Base-by-base conservation (phyloP, 2,797 vertebrate genomes). In the Gobio occitaniae region DNA sequence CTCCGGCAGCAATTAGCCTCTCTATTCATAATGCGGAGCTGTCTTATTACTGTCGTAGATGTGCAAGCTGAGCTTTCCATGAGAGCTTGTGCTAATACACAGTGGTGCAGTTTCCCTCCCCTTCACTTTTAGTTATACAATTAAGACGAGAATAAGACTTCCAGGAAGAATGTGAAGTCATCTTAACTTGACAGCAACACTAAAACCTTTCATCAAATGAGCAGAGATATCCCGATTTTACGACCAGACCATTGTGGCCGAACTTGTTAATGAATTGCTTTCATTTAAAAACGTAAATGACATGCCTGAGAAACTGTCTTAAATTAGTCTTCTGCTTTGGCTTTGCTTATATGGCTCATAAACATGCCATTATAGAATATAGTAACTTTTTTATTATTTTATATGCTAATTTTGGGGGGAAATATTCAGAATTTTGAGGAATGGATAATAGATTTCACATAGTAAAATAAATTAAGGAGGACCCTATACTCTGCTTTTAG, bases 1-100 rank as follows among this genome's bases (percentile, higher is more conserved):
- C 84, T 91, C 89, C 89, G 86, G 91, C 89, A 91, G 89, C 91
- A 93, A 92, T 94, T 94, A 93, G 89, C 88, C 80, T 89, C 84
- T 91, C 89, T 90, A 92, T 94, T 92, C 91, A 90, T 94, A 93
- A 78, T 88, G 86, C 78, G 50, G 87, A 88, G 86, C 85, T 71
- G 89, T 90, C 93, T 91, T 85, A 78, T 92, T 93, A 94, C 88
- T 93, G 88, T 88, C 82, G 74, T 81, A 83, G 87, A 61, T 87
- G 88, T 52, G 85, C 86, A 71, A 84, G 86, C 80, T 80, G 72
- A 80, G 80, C 88, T 86, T 78, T 87, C 87, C 71, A 56, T 80
- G 52, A 77, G 82, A 86, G 36, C 82, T 63, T 29, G 63, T 19
- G n/a, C 63, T 50, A 82, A 84, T 72, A 82, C 59, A 82, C 76